These are phyloP conservation scores for Tenthredo distinguenda DNA, from an alignment of 2,888 invertebrate genomes.

Conservation along the genomic window DNA sequence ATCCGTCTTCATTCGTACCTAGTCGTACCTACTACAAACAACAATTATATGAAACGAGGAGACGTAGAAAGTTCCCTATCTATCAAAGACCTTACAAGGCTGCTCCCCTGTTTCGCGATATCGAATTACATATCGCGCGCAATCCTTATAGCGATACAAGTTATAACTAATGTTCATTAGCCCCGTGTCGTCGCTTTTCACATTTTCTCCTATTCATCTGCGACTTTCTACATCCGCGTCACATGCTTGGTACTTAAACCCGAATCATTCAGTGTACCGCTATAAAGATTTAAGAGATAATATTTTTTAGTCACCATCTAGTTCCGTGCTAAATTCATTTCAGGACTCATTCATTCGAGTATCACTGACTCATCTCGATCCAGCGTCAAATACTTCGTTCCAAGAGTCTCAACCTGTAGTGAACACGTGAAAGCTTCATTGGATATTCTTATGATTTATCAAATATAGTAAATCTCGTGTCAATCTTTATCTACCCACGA, in stretches of 20 bases:
- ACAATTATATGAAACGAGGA: neutral
- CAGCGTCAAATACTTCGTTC: neutral
- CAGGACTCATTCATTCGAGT: neutral
- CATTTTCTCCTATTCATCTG: neutral
- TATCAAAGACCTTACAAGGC: neutral
- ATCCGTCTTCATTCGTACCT: conserved; percentile 23
- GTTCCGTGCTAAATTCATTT: neutral
- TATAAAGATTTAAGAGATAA: neutral
- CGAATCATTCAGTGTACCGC: neutral
- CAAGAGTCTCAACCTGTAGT: neutral
- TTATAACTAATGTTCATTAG: conserved; percentile 11
- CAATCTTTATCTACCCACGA: neutral
- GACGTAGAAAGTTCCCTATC: conserved; percentile 21
- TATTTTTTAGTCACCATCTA: neutral
- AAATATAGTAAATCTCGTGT: neutral
- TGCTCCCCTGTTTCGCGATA: neutral
- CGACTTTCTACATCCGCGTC: neutral
- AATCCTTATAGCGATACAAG: neutral
- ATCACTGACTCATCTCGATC: neutral
- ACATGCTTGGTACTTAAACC: neutral
- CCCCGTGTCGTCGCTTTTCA: neutral
- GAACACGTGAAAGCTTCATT: neutral
- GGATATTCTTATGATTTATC: neutral
- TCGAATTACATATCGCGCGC: conserved; percentile 30
- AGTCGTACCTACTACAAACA: neutral